Percentiles rank a stretch among this genome's conserved stretches.
Conservation (phyloP, 2,888 invertebrate species). For the Andrena bicolor region DNA sequence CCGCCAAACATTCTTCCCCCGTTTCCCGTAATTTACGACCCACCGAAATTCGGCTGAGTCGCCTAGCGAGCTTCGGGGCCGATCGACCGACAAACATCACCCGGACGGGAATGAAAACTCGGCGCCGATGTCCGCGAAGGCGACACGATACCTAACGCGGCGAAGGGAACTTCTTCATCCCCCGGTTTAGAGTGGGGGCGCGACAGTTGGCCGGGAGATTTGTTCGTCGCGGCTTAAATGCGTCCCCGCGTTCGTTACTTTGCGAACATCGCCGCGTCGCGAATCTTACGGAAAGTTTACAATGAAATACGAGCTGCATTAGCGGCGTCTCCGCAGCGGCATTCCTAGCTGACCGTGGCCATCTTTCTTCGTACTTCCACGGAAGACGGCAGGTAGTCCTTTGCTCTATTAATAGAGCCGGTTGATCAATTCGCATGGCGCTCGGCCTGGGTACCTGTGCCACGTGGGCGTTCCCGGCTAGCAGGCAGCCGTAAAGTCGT, state of each 20-base stretch:
- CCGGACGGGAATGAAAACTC: conserved; percentile 24
- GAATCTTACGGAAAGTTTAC: conserved; percentile 25
- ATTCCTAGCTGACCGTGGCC: conserved; percentile 35
- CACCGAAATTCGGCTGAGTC: conserved; percentile 42
- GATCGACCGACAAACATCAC: conserved; percentile 32
- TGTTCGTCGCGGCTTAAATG: not conserved
- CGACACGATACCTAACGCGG: not conserved
- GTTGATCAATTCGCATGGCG: conserved; percentile 68
- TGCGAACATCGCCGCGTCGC: conserved; percentile 1
- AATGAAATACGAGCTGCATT: conserved; percentile 44
- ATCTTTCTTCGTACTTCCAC: conserved; percentile 34
- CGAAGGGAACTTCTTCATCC: not conserved
- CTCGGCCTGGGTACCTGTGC: conserved; percentile 62
- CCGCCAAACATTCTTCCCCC: conserved; percentile 68
- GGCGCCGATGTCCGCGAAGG: not conserved
- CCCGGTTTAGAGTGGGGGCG: not conserved
- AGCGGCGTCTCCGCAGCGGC: conserved; percentile 20
- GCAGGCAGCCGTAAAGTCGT: conserved; percentile 70
- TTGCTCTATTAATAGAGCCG: conserved; percentile 67
- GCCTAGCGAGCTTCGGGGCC: conserved; percentile 14
- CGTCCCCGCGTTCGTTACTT: not conserved
- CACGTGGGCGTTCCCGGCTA: conserved; percentile 73
- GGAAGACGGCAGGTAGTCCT: conserved; percentile 50
- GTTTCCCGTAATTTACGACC: conserved; percentile 56
- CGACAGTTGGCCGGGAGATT: conserved; percentile 9